Conservation (phyloP, 2,888 invertebrate genomes). For the Muscina levida region DNA sequence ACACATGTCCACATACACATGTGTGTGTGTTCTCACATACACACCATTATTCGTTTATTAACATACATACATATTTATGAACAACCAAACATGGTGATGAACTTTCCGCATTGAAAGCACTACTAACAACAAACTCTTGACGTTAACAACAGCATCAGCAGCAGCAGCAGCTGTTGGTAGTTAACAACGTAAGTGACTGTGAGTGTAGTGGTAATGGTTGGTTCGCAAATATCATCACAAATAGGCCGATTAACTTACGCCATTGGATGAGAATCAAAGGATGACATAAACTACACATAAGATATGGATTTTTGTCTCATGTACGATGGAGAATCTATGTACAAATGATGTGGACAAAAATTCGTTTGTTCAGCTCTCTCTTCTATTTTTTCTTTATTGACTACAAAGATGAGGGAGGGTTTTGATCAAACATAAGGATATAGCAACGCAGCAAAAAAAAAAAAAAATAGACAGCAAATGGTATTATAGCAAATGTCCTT, state of each 20-base stretch:
- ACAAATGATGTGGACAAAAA: too few relatives aligned
- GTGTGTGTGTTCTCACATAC: neutral
- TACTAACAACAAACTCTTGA: neutral
- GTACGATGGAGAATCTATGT: neutral
- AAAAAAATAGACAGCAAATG: too few relatives aligned
- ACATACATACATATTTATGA: constrained; percentile 1
- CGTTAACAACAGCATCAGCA: constrained; percentile 1
- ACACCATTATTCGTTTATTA: too few relatives aligned
- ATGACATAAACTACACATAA: neutral
- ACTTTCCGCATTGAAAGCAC: neutral
- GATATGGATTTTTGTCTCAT: too few relatives aligned
- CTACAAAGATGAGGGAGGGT: too few relatives aligned
- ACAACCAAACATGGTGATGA: neutral
- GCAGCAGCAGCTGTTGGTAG: constrained; percentile 4
- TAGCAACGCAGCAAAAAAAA: too few relatives aligned
- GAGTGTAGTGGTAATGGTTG: neutral
- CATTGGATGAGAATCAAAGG: neutral
- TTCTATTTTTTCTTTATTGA: too few relatives aligned
- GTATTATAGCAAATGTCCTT: constrained; percentile 2
- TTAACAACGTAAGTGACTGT: neutral
- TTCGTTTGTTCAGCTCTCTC: too few relatives aligned
- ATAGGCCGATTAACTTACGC: neutral
- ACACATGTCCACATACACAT: neutral
- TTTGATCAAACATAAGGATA: too few relatives aligned
- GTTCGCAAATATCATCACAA: neutral